These are phyloP conservation scores for Ferrisia virgata DNA, from an alignment of 2,888 invertebrate genomes.

Conservation along the genomic window DNA sequence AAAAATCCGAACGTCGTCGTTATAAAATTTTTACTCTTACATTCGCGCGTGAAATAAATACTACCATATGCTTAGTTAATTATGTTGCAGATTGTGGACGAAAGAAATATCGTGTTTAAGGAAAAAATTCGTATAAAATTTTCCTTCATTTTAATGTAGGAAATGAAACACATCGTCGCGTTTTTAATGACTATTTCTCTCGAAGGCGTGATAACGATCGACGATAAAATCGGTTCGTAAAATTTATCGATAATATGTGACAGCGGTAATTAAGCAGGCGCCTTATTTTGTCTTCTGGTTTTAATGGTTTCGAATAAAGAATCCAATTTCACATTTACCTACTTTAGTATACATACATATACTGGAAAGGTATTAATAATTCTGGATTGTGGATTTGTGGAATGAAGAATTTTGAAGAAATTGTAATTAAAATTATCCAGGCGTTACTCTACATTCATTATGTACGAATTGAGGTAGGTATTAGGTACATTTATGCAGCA, in stretches of 20 bases:
- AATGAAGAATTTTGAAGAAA: neutral
- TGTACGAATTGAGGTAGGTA: too few species aligned
- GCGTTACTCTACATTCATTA: too few species aligned
- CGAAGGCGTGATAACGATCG: neutral
- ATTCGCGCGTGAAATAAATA: neutral
- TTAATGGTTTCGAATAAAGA: neutral
- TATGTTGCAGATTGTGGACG: neutral
- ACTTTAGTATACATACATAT: neutral
- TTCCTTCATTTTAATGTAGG: neutral
- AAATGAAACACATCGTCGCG: constrained; percentile 8
- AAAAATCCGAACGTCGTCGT: neutral
- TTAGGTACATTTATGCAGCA: too few species aligned
- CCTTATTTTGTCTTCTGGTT: neutral
- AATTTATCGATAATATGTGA: constrained; percentile 19
- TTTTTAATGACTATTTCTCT: constrained; percentile 1
- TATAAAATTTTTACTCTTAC: neutral
- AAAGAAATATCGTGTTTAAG: neutral
- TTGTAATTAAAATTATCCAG: too few species aligned
- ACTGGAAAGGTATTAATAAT: neutral
- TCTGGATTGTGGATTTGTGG: neutral
- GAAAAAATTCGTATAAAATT: neutral
- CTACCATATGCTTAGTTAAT: neutral
- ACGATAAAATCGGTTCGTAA: constrained; percentile 13
- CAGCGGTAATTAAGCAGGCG: constrained; percentile 11
- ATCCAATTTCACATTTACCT: neutral